phyloP scores from a whole-genome alignment of 2,888 invertebrate genomes.

The Caenorhabditis sp. region DNA sequence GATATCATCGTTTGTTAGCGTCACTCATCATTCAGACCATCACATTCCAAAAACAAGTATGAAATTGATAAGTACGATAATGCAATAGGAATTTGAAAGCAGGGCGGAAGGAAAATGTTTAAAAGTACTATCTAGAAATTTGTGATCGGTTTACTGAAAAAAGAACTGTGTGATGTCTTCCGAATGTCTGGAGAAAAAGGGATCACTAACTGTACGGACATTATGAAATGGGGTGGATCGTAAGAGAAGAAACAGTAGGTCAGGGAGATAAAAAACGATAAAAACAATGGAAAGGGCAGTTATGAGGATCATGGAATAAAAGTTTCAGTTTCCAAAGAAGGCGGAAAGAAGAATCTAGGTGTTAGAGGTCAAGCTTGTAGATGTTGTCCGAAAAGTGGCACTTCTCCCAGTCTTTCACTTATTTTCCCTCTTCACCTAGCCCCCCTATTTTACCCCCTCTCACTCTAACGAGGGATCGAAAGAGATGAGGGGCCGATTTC shows the following conservation, averaged over 20 bases:
- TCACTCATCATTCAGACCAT: conserved; percentile 12
- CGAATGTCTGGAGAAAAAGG: not conserved
- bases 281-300: no score
- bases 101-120: conserved; percentile 25
- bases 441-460: conserved; percentile 19
- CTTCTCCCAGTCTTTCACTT: conserved; percentile 7
- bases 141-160: not conserved
- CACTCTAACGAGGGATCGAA: conserved; percentile 44
- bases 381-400: conserved; percentile 59
- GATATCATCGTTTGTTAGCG: conserved; percentile 26
- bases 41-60: conserved; percentile 42
- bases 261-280: not conserved
- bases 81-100: conserved; percentile 8
- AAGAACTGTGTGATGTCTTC: conserved; percentile 4
- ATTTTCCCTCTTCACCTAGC: conserved; percentile 22
- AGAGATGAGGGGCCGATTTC: conserved; percentile 62
- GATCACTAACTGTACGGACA: conserved; percentile 8
- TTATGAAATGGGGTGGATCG: not conserved
- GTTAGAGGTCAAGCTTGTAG: conserved; percentile 61
- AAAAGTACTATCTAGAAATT: conserved; percentile 20
- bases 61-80: conserved; percentile 21
- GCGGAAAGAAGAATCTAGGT: conserved; percentile 26
- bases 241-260: conserved; percentile 1
- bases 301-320: not conserved
- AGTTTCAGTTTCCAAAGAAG: conserved; percentile 25